Evolutionary conservation across 2,113 vertebrate species (phyloP), one percentile per base, ranked within the genome.

Genomic region (Prinia subflava): DNA sequence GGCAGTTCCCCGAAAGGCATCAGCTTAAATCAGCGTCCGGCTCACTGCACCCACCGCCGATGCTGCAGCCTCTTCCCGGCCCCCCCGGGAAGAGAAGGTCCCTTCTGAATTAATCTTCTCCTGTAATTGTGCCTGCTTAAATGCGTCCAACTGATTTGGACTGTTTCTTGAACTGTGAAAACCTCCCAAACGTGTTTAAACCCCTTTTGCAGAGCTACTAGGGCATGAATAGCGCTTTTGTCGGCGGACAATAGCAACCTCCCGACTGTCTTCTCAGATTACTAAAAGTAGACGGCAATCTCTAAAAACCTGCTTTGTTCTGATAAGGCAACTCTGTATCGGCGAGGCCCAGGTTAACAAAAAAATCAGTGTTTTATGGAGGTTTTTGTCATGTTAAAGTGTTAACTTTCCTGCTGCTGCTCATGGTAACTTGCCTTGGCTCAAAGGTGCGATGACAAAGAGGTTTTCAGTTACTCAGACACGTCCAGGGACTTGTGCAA

Each of bases 191-290:
- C 24, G 17, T 23, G 44, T 78, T 91, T 42, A 49, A 87, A 47
- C 7, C 31, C 44, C 46, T 14, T 89, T 47, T 49, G 64, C 27
- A 24, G 44, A 47, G 60, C 57, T 55, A 17, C 52, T 11, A 8
- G 62, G 81, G 91, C 56, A 59, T 87, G 92, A 94, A 89, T 87
- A 28, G 65, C 3, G 60, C 92, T 89, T 91, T 96, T 94, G 84
- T 89, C 11, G 60, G n/a, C 1, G 28, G 62, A 74, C 96, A 87
- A 31, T 75, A 56, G 78, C 50, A 82, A 5, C n/a, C 37, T 60
- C 77, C 57, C 31, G 33, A 7, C 33, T 39, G 59, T 64, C 86
- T 77, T 6, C 14, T 92, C 42, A 30, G 71, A 52, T 41, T 80
- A 35, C 20, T 64, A 18, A 14, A 73, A 90, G 67, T 27, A n/a